phyloP scores from a whole-genome alignment of 2,797 vertebrate genomes.

The Mareca strepera region DNA sequence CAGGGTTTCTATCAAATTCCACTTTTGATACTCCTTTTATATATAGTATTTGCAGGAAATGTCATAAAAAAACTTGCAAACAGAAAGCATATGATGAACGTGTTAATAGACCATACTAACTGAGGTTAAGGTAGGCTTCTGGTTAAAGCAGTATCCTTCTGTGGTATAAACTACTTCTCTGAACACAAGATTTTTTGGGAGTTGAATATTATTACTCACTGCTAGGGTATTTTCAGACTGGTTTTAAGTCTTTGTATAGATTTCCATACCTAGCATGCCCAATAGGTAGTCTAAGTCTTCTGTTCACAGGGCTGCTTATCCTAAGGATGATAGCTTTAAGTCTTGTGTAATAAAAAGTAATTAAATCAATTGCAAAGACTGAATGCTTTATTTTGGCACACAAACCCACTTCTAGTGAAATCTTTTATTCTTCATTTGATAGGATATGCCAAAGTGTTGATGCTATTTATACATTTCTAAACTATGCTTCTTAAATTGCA shows the following conservation, averaged over 20 bases:
- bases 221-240: neutral
- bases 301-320: neutral
- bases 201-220: neutral
- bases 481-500: neutral
- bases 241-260: neutral
- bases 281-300: neutral
- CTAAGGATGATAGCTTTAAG: neutral
- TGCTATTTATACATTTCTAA: neutral
- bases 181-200: neutral
- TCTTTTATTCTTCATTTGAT: neutral
- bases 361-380: neutral
- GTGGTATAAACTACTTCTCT: neutral
- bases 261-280: neutral
- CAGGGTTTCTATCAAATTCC: neutral
- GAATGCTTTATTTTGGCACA: neutral
- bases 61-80: neutral
- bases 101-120: neutral
- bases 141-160: neutral
- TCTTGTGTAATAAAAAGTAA: no score
- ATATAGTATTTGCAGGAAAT: neutral
- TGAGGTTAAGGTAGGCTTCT: neutral
- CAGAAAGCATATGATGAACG: neutral
- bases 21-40: neutral
- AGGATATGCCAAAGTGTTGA: neutral
- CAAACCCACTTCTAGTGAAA: neutral